phyloP scores from a whole-genome alignment of 2,888 invertebrate genomes.

The Cosmia pyralina region DNA sequence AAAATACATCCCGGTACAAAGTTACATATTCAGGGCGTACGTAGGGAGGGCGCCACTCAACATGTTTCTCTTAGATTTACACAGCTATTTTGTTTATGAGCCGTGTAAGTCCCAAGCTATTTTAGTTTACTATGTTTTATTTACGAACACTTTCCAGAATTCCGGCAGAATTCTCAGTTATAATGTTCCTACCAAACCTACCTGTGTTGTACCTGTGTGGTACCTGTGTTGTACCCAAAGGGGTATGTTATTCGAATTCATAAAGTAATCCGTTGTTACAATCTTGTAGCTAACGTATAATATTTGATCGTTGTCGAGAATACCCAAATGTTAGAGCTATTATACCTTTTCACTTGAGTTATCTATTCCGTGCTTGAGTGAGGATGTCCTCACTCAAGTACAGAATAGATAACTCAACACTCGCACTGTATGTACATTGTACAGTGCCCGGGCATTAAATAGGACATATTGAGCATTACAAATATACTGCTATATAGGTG shows the following conservation, averaged over 20 bases:
- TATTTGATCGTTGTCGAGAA: not conserved
- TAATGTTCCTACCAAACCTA: too few relatives aligned
- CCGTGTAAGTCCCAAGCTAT: conserved; percentile 11
- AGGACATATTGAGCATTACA: not conserved
- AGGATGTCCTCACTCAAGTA: not conserved
- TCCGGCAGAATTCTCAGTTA: not conserved
- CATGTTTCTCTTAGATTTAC: conserved; percentile 52
- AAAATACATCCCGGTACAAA: conserved; percentile 30
- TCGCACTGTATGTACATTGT: too few relatives aligned
- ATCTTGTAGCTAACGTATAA: not conserved
- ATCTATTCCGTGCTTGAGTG: not conserved
- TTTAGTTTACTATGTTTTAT: conserved; percentile 20
- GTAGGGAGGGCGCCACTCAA: conserved; percentile 17
- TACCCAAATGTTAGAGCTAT: not conserved
- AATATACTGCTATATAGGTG: too few relatives aligned
- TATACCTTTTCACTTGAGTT: conserved; percentile 7
- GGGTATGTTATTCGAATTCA: conserved; percentile 5
- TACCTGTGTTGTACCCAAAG: too few relatives aligned
- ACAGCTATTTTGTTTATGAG: conserved; percentile 35
- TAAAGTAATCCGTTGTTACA: conserved; percentile 3
- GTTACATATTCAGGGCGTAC: conserved; percentile 40
- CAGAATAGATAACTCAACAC: conserved; percentile 6
- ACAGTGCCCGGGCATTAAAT: not conserved
- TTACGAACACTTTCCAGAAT: conserved; percentile 12
- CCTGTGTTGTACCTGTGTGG: too few relatives aligned